Percentiles rank a stretch among this genome's conserved stretches.
Evolutionary conservation across 2,888 invertebrate genomes (phyloP).

Genomic region (Pinctada fucata): DNA sequence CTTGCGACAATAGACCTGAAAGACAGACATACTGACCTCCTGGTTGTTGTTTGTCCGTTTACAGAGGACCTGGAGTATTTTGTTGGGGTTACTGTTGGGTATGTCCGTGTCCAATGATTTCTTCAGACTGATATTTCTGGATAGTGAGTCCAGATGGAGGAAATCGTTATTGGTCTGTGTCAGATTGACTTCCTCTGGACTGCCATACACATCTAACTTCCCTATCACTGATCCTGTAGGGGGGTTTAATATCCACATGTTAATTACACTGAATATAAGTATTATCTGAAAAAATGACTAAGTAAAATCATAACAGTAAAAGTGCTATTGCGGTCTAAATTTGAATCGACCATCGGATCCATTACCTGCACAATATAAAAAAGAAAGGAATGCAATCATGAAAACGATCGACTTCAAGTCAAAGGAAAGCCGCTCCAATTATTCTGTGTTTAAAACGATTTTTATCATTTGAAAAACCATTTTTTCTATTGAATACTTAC

Average conservation of each 20-base stretch:
- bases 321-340: background rate
- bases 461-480: too few relatives aligned
- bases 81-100: conserved; percentile 18
- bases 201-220: conserved; percentile 24
- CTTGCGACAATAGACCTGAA: too few relatives aligned
- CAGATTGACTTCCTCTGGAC: conserved; percentile 33
- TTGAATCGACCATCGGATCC: too few relatives aligned
- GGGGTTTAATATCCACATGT: background rate
- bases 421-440: too few relatives aligned
- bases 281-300: background rate
- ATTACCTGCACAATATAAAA: too few relatives aligned
- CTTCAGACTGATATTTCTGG: conserved; percentile 43
- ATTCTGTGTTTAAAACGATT: too few relatives aligned
- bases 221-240: conserved; percentile 33
- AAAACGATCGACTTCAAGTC: too few relatives aligned
- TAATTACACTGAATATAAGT: background rate
- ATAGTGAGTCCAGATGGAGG: conserved; percentile 37
- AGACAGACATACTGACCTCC: background rate
- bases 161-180: conserved; percentile 29
- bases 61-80: conserved; percentile 20
- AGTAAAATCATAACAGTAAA: background rate
- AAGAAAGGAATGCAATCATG: too few relatives aligned
- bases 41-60: background rate
- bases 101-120: conserved; percentile 46
- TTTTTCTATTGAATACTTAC: conserved; percentile 32